Base-by-base conservation (phyloP, 2,888 invertebrate genomes). In the Oscheius sp. region DNA sequence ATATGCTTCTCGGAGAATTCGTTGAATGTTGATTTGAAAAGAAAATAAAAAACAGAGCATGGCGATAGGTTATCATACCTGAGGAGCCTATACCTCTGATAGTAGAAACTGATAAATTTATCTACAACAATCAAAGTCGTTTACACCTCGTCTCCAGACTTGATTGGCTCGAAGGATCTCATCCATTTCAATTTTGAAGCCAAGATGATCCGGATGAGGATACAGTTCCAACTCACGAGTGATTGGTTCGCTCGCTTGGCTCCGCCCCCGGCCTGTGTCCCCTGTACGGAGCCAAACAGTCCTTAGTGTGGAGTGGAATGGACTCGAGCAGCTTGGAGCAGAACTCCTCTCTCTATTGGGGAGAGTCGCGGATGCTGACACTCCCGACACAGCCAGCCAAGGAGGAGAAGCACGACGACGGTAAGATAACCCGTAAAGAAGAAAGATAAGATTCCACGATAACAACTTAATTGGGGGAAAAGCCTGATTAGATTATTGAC, bases 41-140 rank as follows among this genome's bases (percentile, higher is more conserved):
- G 37, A 31, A 55, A 61, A 37, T 37, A 33, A 50, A 64, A 64
- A 45, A 48, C 34, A 64, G 48, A 33, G 50, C 46, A 48, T 37
- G 27, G 64, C 48, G 64, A 64, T 64, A 64, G 64, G 64, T 64
- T 64, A 64, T 64, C 64, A 64, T 64, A 64, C 64, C 64, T 64
- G 48, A 64, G 48, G 64, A 48, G 48, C 64, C 50, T 50, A 48
- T 48, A 48, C 64, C 64, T 64, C 64, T 64, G 64, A 64, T 64
- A 64, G 64, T 64, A 64, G 50, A 48, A 64, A 64, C 64, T 64
- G 64, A 64, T 64, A 64, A 64, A 48, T 64, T 64, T 64, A 64
- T 64, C 46, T 64, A 46, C 46, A 46, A 63, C 63, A 48, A 45
- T 46, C 63, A 63, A 57, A 48, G 37, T 50, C 29, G 64, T 64